Conservation (phyloP, 2,113 vertebrate genomes). For the Psammodynastes pulverulentus region DNA sequence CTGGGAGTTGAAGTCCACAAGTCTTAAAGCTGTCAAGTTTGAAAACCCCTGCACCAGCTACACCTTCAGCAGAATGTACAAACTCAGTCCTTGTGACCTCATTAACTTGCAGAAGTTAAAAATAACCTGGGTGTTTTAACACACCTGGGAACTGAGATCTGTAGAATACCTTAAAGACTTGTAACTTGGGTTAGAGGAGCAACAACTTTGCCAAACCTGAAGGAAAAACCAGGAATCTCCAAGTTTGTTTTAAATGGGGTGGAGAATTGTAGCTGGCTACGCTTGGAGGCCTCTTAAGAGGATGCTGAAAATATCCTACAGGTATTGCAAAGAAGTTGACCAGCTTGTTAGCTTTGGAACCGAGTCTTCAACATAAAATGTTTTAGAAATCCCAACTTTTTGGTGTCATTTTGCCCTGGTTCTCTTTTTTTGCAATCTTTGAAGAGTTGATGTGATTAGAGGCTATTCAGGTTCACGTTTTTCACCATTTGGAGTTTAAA, state of each 20-base stretch:
- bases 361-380: not conserved
- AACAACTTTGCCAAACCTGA: not conserved
- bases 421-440: not conserved
- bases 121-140: not conserved
- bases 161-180: not conserved
- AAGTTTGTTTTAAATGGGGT: not conserved
- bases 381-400: not conserved
- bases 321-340: not conserved
- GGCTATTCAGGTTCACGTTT: not conserved
- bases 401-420: not conserved
- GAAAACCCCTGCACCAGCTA: no score
- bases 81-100: not conserved
- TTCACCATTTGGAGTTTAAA: not conserved
- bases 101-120: not conserved
- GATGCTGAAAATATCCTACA: not conserved
- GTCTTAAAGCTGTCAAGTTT: no score
- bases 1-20: no score
- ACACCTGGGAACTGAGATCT: not conserved
- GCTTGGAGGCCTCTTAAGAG: not conserved
- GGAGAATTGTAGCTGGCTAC: not conserved
- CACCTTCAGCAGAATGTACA: not conserved
- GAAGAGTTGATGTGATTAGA: not conserved
- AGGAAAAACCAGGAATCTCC: not conserved
- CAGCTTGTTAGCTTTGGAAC: not conserved
- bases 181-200: not conserved